phyloP scores from a whole-genome alignment of 2,888 invertebrate species.

The Tetragonisca angustula region DNA sequence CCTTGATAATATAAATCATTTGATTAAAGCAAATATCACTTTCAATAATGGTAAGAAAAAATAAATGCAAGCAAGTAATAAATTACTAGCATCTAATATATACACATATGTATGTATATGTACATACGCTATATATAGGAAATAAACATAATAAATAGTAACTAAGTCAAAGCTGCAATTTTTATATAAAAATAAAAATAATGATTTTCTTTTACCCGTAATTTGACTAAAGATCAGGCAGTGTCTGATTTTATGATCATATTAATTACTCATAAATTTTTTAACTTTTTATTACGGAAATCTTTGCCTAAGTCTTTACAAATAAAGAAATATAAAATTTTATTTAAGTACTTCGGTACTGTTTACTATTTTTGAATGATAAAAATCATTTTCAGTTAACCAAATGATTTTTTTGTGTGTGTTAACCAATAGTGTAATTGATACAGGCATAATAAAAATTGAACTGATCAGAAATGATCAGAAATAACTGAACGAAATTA shows the following conservation, averaged over 20 bases:
- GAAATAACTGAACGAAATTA: neutral
- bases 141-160: slow-evolving; percentile 53
- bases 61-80: slow-evolving; percentile 60
- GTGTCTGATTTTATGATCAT: slow-evolving; percentile 19
- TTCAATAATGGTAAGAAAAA: slow-evolving; percentile 38
- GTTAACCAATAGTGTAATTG: slow-evolving; percentile 5
- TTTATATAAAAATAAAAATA: slow-evolving; percentile 39
- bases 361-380: slow-evolving; percentile 24
- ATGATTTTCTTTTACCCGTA: slow-evolving; percentile 22
- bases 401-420: neutral
- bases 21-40: slow-evolving; percentile 62
- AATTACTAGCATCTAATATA: slow-evolving; percentile 61
- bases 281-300: neutral
- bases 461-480: neutral
- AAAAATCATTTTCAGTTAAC: slow-evolving; percentile 14
- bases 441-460: slow-evolving; percentile 30
- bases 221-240: slow-evolving; percentile 43
- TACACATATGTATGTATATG: slow-evolving; percentile 49
- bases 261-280: slow-evolving; percentile 9
- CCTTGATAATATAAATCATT: slow-evolving; percentile 48
- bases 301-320: slow-evolving; percentile 9
- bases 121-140: slow-evolving; percentile 51
- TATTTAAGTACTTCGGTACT: slow-evolving; percentile 27
- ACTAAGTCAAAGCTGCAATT: slow-evolving; percentile 34
- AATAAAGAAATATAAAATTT: slow-evolving; percentile 12